Percentiles rank a stretch among this genome's conserved stretches.
These are phyloP conservation scores for Otocyon megalotis DNA, from an alignment of 2,113 vertebrate genomes.

Conservation along the genomic window DNA sequence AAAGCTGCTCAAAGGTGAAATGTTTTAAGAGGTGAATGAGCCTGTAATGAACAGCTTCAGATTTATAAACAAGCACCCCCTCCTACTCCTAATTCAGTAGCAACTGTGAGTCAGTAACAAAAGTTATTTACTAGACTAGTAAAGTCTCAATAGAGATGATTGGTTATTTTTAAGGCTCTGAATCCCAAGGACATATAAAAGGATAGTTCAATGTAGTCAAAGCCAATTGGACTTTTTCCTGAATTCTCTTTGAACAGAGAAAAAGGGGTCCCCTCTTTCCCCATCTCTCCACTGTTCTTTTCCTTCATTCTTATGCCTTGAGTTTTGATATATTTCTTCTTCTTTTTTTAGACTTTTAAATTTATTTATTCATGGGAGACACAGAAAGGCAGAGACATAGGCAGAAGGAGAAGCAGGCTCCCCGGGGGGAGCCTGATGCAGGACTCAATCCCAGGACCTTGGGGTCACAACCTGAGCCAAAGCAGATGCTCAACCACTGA, in stretches of 20 bases:
- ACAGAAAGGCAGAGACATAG: too few species aligned
- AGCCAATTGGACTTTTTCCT: constrained; percentile 36
- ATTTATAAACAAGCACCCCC: not conserved
- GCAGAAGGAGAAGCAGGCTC: too few species aligned
- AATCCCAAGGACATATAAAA: constrained; percentile 2
- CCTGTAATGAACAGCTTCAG: not conserved
- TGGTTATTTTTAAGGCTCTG: constrained; percentile 40
- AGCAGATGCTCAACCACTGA: too few species aligned
- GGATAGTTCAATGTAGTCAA: constrained; percentile 35
- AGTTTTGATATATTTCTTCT: not conserved
- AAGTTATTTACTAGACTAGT: not conserved
- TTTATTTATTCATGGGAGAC: too few species aligned
- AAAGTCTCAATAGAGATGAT: not conserved
- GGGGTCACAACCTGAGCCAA: too few species aligned
- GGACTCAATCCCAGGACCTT: too few species aligned
- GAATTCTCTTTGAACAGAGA: constrained; percentile 16
- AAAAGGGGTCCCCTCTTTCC: not conserved
- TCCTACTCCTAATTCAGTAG: constrained; percentile 35
- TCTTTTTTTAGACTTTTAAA: not conserved
- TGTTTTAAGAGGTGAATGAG: constrained; percentile 48
- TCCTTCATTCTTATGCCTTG: not conserved
- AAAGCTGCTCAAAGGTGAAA: constrained; percentile 56
- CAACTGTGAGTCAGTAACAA: constrained; percentile 34
- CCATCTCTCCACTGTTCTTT: not conserved
- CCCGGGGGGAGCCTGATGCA: too few species aligned